Evolutionary conservation across 2,888 invertebrate genomes (phyloP).

Genomic region (Quadroppia sp.): DNA sequence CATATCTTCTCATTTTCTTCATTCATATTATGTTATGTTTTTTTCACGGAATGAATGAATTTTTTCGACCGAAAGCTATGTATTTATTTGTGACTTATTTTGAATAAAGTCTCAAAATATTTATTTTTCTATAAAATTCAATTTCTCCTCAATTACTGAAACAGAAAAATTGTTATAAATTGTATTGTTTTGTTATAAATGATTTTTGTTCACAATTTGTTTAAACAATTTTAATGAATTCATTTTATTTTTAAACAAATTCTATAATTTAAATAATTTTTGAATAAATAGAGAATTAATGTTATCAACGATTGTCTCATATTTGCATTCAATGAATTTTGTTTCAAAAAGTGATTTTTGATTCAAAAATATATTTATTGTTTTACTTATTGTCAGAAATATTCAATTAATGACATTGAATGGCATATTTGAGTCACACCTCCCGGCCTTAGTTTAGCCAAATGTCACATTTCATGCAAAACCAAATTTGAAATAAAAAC

Average conservation of each 20-base stretch:
- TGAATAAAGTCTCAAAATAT: neutral
- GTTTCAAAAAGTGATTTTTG: neutral
- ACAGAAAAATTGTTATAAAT: no score
- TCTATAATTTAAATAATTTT: neutral
- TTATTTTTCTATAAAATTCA: no score
- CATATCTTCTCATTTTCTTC: conserved; percentile 12
- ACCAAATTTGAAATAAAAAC: neutral
- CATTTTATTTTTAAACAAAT: neutral
- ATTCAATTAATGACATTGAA: neutral
- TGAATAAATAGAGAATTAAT: neutral
- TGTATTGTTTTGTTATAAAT: no score
- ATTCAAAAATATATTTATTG: no score
- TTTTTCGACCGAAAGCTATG: neutral
- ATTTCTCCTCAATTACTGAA: no score
- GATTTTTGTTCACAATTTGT: no score
- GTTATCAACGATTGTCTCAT: neutral
- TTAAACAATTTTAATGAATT: neutral
- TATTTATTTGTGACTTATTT: neutral
- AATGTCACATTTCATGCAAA: neutral
- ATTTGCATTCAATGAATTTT: no score
- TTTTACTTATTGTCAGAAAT: neutral
- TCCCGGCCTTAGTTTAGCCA: neutral
- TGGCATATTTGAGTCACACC: neutral
- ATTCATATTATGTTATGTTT: neutral
- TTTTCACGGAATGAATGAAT: neutral